These are phyloP conservation scores for Prosapia bicincta DNA, from an alignment of 2,888 invertebrate species.

Conservation along the genomic window DNA sequence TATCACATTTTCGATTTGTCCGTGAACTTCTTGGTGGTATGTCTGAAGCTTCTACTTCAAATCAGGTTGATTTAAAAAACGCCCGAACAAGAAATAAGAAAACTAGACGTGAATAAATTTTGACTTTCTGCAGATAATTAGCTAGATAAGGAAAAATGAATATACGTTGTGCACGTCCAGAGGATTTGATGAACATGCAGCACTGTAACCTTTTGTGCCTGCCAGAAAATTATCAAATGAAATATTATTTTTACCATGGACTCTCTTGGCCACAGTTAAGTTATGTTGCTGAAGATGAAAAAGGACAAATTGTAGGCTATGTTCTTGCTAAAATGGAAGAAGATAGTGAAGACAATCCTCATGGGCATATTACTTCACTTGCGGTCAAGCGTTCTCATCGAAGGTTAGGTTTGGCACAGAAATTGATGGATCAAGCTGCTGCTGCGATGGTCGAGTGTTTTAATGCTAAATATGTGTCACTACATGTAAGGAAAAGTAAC, in stretches of 20 bases:
- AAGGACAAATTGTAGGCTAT: constrained; percentile 64
- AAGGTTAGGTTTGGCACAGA: constrained; percentile 91
- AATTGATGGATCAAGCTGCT: constrained; percentile 88
- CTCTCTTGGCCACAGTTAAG: constrained; percentile 98
- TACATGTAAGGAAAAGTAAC: constrained; percentile 97
- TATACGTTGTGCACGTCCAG: constrained; percentile 87
- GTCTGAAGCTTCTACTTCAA: constrained; percentile 56
- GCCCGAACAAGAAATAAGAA: constrained; percentile 50
- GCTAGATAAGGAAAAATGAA: constrained; percentile 60
- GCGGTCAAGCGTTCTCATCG: constrained; percentile 96
- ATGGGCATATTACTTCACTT: constrained; percentile 97
- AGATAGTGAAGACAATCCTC: constrained; percentile 95
- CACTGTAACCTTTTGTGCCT: constrained; percentile 98
- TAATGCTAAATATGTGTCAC: constrained; percentile 95
- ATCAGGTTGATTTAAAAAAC: constrained; percentile 57
- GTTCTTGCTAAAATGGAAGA: constrained; percentile 99
- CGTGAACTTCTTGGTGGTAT: constrained; percentile 76
- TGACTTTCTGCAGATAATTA: not conserved
- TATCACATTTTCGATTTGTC: constrained; percentile 83
- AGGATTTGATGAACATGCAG: constrained; percentile 99
- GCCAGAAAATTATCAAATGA: constrained; percentile 99
- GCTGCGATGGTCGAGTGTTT: constrained; percentile 75
- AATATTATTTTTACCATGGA: constrained; percentile 99
- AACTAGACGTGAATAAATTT: constrained; percentile 31
- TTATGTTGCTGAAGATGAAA: constrained; percentile 98